Percentiles rank a stretch among this genome's conserved stretches.
These are phyloP conservation scores for Proctacanthus coquilletti DNA, from an alignment of 1,140 invertebrate genomes.

Conservation along the genomic window DNA sequence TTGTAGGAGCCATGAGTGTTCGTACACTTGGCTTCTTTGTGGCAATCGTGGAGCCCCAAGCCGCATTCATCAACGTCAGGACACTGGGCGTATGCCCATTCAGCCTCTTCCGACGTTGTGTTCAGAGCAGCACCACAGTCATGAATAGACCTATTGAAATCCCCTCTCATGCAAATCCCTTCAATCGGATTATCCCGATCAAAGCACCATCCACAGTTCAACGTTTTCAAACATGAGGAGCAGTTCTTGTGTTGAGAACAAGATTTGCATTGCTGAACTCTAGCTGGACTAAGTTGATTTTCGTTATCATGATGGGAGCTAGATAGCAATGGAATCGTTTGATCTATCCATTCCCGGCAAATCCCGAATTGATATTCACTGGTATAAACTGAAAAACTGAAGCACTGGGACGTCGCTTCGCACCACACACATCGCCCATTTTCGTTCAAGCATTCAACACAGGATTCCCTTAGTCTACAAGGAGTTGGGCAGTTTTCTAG, in stretches of 20 bases:
- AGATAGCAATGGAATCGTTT: constrained; percentile 33
- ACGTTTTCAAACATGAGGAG: constrained; percentile 57
- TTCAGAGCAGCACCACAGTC: constrained; percentile 44
- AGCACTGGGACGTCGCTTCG: constrained; percentile 77
- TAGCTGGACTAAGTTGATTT: constrained; percentile 21
- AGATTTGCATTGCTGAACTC: constrained; percentile 50
- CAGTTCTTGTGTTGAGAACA: constrained; percentile 66
- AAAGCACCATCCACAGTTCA: constrained; percentile 91
- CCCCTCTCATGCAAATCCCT: constrained; percentile 61
- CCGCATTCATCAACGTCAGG: constrained; percentile 90
- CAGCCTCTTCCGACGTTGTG: constrained; percentile 34
- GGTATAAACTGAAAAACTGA: constrained; percentile 87
- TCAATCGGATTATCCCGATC: constrained; percentile 72
- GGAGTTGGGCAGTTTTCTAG: constrained; percentile 54
- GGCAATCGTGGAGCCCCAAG: constrained; percentile 72
- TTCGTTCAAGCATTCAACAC: constrained; percentile 67
- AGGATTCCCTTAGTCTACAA: constrained; percentile 57
- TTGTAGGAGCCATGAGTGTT: constrained; percentile 83
- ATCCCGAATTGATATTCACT: constrained; percentile 85
- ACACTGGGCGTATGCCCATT: constrained; percentile 83
- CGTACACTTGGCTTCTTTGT: constrained; percentile 75
- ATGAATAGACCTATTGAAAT: constrained; percentile 55
- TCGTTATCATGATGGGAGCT: constrained; percentile 2
- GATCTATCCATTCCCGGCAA: constrained; percentile 85
- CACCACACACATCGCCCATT: constrained; percentile 89